phyloP scores from a whole-genome alignment of 1,140 invertebrate genomes.

The Frieseomelitta varia region DNA sequence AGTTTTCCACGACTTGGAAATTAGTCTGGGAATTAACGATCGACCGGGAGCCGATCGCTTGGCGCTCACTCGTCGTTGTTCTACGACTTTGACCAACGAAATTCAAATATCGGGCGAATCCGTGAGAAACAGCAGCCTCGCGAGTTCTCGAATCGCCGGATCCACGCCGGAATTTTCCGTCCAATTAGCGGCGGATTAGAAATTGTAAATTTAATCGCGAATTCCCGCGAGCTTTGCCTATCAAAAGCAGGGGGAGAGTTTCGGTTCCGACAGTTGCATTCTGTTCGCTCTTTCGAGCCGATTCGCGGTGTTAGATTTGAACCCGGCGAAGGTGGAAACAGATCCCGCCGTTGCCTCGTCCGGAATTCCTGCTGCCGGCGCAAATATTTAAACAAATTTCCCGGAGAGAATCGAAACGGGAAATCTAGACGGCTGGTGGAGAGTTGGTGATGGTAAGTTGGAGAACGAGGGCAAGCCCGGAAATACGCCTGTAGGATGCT shows the following conservation, averaged over 20 bases:
- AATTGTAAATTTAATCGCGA: constrained; percentile 54
- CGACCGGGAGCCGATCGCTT: neutral
- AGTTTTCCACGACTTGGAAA: constrained; percentile 19
- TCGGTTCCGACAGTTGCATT: neutral
- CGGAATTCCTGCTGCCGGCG: no score
- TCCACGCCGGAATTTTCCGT: constrained; percentile 28
- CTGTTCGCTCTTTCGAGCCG: neutral
- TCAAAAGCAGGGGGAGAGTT: constrained; percentile 20
- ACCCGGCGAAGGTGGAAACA: neutral
- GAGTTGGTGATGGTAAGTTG: neutral
- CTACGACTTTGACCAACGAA: neutral
- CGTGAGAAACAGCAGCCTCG: neutral
- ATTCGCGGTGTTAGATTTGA: constrained; percentile 7
- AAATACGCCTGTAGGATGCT: neutral
- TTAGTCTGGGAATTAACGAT: constrained; percentile 33
- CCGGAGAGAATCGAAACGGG: neutral
- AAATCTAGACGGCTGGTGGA: neutral
- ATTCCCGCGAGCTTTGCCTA: constrained; percentile 25
- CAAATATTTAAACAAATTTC: constrained; percentile 12
- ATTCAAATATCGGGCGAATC: neutral
- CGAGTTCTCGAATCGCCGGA: neutral
- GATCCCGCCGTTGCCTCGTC: neutral
- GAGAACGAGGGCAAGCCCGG: neutral
- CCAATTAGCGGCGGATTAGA: constrained; percentile 47
- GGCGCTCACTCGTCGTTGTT: neutral